Conservation (phyloP, 2,797 vertebrate genomes). For the Buceros bicornis region DNA sequence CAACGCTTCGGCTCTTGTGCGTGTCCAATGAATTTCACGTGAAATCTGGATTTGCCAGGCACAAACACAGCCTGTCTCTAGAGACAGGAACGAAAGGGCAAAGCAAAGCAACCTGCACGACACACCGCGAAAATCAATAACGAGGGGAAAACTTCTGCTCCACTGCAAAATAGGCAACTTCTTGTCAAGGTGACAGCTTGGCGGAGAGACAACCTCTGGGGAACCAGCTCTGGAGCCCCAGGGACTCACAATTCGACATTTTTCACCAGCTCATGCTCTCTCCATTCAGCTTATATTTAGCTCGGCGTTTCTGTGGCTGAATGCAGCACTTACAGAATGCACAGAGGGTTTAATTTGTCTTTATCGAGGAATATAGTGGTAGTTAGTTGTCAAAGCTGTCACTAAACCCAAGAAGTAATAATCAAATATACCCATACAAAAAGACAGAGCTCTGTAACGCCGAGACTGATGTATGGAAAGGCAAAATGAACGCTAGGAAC, state of each 20-base stretch:
- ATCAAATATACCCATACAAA: background rate
- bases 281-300: background rate
- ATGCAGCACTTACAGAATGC: background rate
- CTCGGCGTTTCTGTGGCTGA: accelerated
- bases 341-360: background rate
- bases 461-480: background rate
- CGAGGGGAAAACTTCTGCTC: background rate
- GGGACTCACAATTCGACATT: accelerated
- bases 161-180: background rate
- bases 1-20: accelerated
- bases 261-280: background rate
- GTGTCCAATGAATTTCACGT: background rate
- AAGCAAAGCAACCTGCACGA: accelerated
- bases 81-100: background rate
- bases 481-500: background rate
- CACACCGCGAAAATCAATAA: background rate
- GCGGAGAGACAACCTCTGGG: background rate
- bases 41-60: background rate
- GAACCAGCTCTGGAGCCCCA: background rate
- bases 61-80: background rate
- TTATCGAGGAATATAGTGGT: background rate
- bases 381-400: constrained; percentile 32
- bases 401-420: background rate
- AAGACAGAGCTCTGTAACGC: background rate
- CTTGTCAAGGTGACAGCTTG: background rate